These are phyloP conservation scores for Octodon degus DNA, from an alignment of 2,113 vertebrate species.

Conservation along the genomic window DNA sequence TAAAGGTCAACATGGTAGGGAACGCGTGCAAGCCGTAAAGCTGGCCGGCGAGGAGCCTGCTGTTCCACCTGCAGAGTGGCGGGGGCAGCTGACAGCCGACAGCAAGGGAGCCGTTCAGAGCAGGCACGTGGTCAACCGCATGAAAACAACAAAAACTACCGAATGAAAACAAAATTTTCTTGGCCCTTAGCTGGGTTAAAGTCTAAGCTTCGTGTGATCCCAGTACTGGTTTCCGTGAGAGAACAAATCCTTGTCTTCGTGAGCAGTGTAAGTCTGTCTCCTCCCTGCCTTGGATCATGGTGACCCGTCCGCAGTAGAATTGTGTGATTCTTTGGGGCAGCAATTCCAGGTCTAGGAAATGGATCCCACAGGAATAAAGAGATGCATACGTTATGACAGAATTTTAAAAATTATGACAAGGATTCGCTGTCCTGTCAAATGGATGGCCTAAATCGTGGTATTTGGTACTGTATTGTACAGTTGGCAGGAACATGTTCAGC, in stretches of 20 bases:
- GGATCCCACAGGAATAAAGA: conserved; percentile 1
- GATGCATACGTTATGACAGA: background rate
- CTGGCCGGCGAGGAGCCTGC: background rate
- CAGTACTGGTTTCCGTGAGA: background rate
- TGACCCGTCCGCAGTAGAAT: background rate
- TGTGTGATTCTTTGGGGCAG: background rate
- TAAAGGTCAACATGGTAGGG: background rate
- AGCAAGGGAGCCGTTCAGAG: background rate
- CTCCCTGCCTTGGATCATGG: background rate
- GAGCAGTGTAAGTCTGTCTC: background rate
- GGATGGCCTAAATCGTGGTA: background rate
- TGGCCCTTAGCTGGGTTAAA: background rate
- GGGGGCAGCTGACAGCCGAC: too few species aligned
- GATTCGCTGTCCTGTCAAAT: background rate
- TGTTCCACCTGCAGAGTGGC: background rate
- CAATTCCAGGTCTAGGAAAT: background rate
- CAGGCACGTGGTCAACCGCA: too few species aligned
- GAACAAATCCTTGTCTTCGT: background rate
- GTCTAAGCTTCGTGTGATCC: background rate
- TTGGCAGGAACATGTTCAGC: background rate
- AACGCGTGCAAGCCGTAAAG: background rate
- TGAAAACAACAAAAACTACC: background rate
- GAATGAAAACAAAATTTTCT: background rate
- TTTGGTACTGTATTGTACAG: background rate
- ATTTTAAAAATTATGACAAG: background rate